These are phyloP conservation scores for Sycophila texana DNA, from an alignment of 2,888 invertebrate genomes.

Conservation along the genomic window DNA sequence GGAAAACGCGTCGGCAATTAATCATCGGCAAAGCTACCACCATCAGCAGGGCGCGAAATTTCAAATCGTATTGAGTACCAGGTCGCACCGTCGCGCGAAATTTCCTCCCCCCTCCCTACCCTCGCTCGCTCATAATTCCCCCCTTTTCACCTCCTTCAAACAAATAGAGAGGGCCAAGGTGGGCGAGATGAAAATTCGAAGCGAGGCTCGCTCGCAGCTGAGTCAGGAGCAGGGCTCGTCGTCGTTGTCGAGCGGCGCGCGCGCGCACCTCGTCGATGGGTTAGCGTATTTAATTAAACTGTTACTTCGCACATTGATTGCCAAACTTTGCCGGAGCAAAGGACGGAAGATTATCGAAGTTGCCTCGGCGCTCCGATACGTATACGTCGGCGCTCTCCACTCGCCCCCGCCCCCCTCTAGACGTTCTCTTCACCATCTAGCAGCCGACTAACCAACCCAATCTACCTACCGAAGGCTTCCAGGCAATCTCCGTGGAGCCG, in stretches of 20 bases:
- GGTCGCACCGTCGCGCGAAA: background rate
- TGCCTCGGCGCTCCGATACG: conserved; percentile 49
- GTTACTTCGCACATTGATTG: conserved; percentile 74
- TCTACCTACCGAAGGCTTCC: conserved; percentile 61
- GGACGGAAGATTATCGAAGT: conserved; percentile 63
- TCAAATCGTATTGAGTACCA: background rate
- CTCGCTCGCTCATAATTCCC: background rate
- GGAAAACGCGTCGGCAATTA: background rate
- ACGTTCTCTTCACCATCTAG: conserved; percentile 53
- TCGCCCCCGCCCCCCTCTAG: conserved; percentile 7
- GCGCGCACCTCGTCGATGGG: conserved; percentile 62
- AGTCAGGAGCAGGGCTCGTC: background rate
- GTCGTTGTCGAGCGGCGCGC: background rate
- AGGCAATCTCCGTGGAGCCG: conserved; percentile 63
- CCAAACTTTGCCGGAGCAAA: conserved; percentile 67
- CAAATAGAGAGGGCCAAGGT: conserved; percentile 12
- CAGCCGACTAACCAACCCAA: conserved; percentile 59
- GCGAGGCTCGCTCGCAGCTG: background rate
- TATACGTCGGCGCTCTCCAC: conserved; percentile 1
- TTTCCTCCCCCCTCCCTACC: background rate
- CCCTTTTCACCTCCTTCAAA: background rate
- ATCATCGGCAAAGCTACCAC: background rate
- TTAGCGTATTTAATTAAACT: conserved; percentile 74
- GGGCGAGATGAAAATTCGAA: conserved; percentile 43
- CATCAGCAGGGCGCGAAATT: too few species aligned